phyloP scores from a whole-genome alignment of 2,797 vertebrate genomes.

The Gallinago stenura region DNA sequence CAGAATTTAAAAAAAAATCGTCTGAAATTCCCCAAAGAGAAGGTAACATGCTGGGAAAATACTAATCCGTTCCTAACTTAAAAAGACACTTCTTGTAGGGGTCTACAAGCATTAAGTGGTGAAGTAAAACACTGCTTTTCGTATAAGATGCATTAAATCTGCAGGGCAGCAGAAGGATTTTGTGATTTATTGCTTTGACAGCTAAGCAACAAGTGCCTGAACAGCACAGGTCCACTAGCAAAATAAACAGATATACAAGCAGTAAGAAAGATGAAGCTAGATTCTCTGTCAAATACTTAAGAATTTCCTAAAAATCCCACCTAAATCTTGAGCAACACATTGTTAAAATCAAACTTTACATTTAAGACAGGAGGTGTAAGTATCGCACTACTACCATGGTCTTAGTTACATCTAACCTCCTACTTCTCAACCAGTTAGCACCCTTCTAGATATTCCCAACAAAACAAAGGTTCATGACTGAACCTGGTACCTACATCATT shows the following conservation, averaged over 20 bases:
- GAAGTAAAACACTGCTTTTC: background rate
- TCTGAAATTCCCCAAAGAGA: background rate
- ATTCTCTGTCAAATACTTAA: background rate
- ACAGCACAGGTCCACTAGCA: background rate
- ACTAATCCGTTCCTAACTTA: background rate
- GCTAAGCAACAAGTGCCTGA: background rate
- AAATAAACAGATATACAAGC: background rate
- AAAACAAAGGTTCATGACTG: background rate
- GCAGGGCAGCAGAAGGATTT: background rate
- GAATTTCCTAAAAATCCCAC: background rate
- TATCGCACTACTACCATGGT: background rate
- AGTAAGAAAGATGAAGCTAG: background rate
- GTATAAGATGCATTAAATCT: background rate
- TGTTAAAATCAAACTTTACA: background rate
- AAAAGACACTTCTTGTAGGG: background rate
- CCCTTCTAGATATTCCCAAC: background rate
- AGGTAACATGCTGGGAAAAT: background rate
- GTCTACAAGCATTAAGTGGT: background rate
- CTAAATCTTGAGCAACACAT: background rate
- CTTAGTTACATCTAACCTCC: background rate
- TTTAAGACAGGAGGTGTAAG: background rate
- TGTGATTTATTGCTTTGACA: background rate
- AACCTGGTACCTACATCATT: conserved; percentile 88
- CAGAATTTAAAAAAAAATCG: background rate
- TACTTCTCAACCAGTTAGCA: background rate